Evolutionary conservation across 1,140 invertebrate genomes (phyloP), one percentile per base, ranked within the genome.

Genomic region (Bombus confusus): DNA sequence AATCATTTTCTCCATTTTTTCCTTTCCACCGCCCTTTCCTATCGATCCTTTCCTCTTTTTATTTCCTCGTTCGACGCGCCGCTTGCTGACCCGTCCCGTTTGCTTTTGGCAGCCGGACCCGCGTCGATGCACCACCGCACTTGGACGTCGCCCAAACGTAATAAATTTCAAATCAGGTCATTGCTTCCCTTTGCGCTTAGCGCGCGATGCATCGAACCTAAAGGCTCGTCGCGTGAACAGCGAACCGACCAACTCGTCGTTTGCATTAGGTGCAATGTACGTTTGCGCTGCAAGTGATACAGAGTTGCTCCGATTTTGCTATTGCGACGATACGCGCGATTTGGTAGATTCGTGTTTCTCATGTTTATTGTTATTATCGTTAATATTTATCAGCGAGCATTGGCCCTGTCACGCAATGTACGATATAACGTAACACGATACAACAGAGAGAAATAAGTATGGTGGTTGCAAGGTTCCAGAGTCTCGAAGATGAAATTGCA

Each of bases 91-190:
- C 71, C 31, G 39, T 74, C 37, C 66, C 68, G 66, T 82, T 81
- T 68, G 88, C 77, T 89, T 91, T 91, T 90, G 85, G 88, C 91
- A 91, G 74, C 80, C 78, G 78, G n/a, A 52, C 76, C 82, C 59
- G 8, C 75, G 57, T 64, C 91, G 85, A 91, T 91, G 85, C 78
- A 69, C 78, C 91, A 64, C 81, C 87, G 91, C 83, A 86, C 88
- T 92, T 92, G 91, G 91, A 91, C 90, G 81, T 64, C 78, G 88
- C 86, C 91, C 91, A 92, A 92, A 87, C 71, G 86, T 91, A 92
- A 92, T 92, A 92, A 92, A 92, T 92, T 91, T 91, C 89, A 87
- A 92, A 92, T 92, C 91, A 91, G 91, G 91, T 91, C 91, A 88
- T 92, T 91, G 91, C 89, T 91, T 92, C 79, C 86, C 88, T 82